These are phyloP conservation scores for Tyto alba DNA, from an alignment of 2,113 vertebrate species.

Conservation along the genomic window DNA sequence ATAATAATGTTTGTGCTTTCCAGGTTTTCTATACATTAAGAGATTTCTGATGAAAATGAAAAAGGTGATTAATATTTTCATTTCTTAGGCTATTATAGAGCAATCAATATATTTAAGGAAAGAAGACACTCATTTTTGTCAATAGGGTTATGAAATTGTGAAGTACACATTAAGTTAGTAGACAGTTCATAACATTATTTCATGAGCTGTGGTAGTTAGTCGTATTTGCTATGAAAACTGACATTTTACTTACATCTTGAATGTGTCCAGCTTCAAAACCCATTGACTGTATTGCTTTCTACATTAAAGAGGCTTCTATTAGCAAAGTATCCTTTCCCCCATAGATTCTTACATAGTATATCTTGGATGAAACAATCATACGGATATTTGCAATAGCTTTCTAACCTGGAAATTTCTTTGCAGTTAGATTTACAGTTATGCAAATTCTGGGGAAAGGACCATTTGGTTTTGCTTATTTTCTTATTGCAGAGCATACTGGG, in stretches of 20 bases:
- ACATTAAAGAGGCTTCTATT: neutral
- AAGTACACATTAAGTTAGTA: neutral
- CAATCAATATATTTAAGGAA: neutral
- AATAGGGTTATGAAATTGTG: too few relatives aligned
- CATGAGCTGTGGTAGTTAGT: neutral
- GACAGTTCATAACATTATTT: neutral
- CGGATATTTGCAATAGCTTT: neutral
- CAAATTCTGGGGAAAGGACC: neutral
- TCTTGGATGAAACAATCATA: neutral
- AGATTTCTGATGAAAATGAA: neutral
- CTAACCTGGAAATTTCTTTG: neutral
- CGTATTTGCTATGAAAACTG: neutral
- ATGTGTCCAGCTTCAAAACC: neutral
- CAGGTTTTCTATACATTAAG: too few relatives aligned
- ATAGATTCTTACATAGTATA: neutral
- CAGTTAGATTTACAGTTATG: neutral
- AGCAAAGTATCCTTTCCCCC: neutral
- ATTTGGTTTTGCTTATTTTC: neutral
- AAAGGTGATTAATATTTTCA: neutral
- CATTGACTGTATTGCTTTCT: neutral
- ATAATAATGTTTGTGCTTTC: accelerated
- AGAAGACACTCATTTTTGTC: neutral
- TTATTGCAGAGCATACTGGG: neutral
- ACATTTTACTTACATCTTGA: neutral
- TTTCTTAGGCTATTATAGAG: accelerated